Evolutionary conservation across 2,888 invertebrate genomes (phyloP).

Genomic region (Frankliniella fusca): DNA sequence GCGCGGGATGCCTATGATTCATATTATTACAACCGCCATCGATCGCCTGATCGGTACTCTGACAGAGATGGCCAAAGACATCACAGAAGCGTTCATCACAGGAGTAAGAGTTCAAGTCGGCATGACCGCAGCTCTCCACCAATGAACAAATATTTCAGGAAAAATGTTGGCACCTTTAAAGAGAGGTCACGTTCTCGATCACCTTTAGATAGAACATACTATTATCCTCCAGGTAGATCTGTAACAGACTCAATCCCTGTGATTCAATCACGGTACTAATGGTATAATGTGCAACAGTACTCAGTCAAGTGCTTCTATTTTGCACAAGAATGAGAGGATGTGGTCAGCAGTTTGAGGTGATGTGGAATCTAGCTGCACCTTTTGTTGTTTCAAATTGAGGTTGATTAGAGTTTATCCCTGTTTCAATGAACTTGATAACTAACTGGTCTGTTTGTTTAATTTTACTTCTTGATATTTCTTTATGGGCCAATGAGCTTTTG

Average conservation of each 20-base stretch:
- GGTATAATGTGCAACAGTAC: not conserved
- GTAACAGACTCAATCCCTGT: conserved; percentile 9
- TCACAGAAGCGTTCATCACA: conserved; percentile 6
- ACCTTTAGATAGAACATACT: not conserved
- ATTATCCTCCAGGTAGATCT: not conserved
- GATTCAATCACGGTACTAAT: not conserved
- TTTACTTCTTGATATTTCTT: no score
- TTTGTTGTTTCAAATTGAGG: not conserved
- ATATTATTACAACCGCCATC: not conserved
- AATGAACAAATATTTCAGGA: not conserved
- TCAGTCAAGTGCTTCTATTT: not conserved
- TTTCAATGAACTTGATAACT: no score
- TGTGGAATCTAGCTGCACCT: not conserved
- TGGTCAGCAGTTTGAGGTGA: not conserved
- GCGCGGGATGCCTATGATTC: not conserved
- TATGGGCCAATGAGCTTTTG: no score
- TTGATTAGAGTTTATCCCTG: no score
- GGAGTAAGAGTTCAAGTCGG: conserved; percentile 19
- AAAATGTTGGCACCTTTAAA: not conserved
- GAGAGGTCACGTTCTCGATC: conserved; percentile 1
- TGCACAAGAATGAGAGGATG: not conserved
- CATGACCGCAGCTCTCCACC: not conserved
- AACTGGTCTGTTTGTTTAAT: no score
- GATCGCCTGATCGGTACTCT: not conserved
- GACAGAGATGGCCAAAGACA: not conserved